Conservation (phyloP, 2,113 vertebrate genomes). For the Podarcis muralis region DNA sequence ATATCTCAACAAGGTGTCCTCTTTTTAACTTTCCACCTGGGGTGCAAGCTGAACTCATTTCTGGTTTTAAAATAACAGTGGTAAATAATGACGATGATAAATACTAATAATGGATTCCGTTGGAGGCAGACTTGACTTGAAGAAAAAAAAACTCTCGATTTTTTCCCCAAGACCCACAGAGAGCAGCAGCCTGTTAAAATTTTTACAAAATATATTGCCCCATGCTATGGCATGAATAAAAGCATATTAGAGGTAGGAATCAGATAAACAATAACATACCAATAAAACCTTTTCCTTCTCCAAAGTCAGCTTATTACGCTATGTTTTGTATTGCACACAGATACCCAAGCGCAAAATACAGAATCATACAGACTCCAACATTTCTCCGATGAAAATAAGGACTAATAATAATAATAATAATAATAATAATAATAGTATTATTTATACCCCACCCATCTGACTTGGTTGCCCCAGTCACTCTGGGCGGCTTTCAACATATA, state of each 20-base stretch:
- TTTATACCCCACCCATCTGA: no score
- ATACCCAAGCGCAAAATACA: not conserved
- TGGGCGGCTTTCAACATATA: no score
- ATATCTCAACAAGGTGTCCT: conserved; percentile 74
- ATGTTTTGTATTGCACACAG: not conserved
- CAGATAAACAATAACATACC: not conserved
- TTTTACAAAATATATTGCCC: no score
- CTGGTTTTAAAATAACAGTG: conserved; percentile 68
- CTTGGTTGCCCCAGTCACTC: no score
- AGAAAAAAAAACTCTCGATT: conserved; percentile 58
- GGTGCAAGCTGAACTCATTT: conserved; percentile 89
- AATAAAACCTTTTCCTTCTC: not conserved
- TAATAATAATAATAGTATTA: no score
- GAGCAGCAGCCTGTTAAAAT: conserved; percentile 47
- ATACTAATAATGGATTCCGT: conserved; percentile 67
- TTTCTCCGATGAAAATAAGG: no score
- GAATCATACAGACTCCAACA: no score
- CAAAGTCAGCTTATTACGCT: not conserved
- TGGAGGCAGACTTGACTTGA: conserved; percentile 93
- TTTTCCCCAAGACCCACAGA: conserved; percentile 56
- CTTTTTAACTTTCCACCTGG: conserved; percentile 85
- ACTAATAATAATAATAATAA: no score
- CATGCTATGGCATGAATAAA: not conserved
- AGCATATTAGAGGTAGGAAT: conserved; percentile 36
- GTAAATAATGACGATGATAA: conserved; percentile 9